Conservation (phyloP, 1,140 invertebrate genomes). For the Linepithema humile region DNA sequence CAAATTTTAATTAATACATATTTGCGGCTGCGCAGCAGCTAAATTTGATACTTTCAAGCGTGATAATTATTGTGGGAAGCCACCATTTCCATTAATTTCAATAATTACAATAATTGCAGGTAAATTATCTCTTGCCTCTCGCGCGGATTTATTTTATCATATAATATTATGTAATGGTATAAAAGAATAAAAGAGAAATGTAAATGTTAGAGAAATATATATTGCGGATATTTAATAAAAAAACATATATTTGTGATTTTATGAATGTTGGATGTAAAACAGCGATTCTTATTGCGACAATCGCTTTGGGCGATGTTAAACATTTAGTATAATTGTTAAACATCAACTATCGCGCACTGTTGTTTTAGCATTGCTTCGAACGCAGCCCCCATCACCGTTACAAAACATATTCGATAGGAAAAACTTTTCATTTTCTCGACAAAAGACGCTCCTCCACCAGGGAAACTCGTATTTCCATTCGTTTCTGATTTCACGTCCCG, state of each 20-base stretch:
- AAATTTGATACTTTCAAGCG: conserved; percentile 34
- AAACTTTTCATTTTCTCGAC: conserved; percentile 71
- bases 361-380: neutral
- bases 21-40: neutral
- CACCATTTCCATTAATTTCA: conserved; percentile 49
- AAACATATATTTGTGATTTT: neutral
- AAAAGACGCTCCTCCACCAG: conserved; percentile 59
- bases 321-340: neutral
- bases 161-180: conserved; percentile 6
- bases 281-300: neutral
- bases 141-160: neutral
- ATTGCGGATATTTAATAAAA: neutral
- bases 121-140: conserved; percentile 24
- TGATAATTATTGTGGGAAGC: conserved; percentile 45
- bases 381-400: conserved; percentile 20
- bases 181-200: neutral
- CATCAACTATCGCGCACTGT: neutral
- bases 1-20: conserved; percentile 17
- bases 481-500: conserved; percentile 69
- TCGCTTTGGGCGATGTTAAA: neutral
- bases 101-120: conserved; percentile 42
- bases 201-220: too few species aligned
- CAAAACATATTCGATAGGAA: conserved; percentile 68
- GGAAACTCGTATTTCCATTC: conserved; percentile 69
- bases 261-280: neutral